These are phyloP conservation scores for Pollicipes pollicipes DNA, from an alignment of 1,140 invertebrate species.

Conservation along the genomic window DNA sequence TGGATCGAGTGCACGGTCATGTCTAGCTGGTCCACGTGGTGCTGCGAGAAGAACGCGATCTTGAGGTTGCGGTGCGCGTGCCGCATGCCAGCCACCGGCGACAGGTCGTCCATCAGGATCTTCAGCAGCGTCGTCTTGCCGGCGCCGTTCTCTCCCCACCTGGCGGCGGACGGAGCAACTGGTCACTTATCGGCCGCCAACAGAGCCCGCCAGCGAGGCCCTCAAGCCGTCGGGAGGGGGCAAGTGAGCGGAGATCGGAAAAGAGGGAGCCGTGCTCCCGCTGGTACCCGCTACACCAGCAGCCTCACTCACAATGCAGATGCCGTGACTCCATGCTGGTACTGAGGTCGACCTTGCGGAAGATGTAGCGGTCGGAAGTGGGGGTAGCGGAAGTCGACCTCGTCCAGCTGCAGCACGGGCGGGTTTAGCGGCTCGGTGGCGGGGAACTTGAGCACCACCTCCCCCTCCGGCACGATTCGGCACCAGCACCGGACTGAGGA, in stretches of 20 bases:
- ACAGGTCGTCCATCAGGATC: slow-evolving; percentile 75
- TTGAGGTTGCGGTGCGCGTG: slow-evolving; percentile 76
- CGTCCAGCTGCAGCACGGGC: slow-evolving; percentile 86
- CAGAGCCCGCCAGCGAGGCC: no score
- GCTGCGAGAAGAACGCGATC: slow-evolving; percentile 98
- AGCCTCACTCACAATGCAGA: slow-evolving; percentile 72
- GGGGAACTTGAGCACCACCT: slow-evolving; percentile 81
- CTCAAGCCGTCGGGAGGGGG: no score
- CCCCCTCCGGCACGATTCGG: slow-evolving; percentile 83
- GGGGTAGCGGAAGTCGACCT: slow-evolving; percentile 79
- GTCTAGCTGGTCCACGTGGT: slow-evolving; percentile 94
- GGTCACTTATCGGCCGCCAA: no score
- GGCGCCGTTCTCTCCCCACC: slow-evolving; percentile 70
- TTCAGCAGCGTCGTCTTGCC: slow-evolving; percentile 94
- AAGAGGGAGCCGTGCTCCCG: no score
- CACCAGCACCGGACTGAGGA: slow-evolving; percentile 72
- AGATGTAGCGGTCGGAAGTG: slow-evolving; percentile 41
- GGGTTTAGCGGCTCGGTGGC: slow-evolving; percentile 79
- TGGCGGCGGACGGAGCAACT: slow-evolving; percentile 19
- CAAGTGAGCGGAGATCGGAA: no score
- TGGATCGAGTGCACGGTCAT: slow-evolving; percentile 83
- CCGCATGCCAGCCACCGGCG: slow-evolving; percentile 62
- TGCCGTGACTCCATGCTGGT: slow-evolving; percentile 84
- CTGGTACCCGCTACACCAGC: background rate
- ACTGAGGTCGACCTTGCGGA: slow-evolving; percentile 71